phyloP scores from a whole-genome alignment of 2,888 invertebrate genomes.

The Sphaeridia pumilis region DNA sequence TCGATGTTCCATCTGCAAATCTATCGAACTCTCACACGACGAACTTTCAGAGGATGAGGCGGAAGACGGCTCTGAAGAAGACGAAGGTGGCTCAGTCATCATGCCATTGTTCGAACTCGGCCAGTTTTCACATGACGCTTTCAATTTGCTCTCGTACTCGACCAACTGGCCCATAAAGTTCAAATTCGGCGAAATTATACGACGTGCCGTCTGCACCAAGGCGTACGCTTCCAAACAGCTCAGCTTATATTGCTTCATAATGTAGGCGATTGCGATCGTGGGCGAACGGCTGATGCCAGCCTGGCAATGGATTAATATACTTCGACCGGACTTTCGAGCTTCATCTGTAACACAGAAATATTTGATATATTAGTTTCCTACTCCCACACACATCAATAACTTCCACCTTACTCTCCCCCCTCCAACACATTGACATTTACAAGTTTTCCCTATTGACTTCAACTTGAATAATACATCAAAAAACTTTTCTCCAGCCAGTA shows the following conservation, averaged over 20 bases:
- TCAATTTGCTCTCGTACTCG: constrained; percentile 52
- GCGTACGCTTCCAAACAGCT: constrained; percentile 77
- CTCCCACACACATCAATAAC: neutral
- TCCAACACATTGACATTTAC: neutral
- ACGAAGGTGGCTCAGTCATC: neutral
- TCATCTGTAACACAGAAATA: constrained; percentile 50
- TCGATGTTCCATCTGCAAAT: neutral
- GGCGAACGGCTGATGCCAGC: constrained; percentile 90
- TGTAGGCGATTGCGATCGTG: constrained; percentile 86
- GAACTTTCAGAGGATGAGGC: neutral
- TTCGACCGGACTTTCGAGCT: constrained; percentile 54
- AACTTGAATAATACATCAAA: neutral
- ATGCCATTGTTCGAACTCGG: neutral
- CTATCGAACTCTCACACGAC: neutral
- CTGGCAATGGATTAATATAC: constrained; percentile 86
- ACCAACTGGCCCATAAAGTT: constrained; percentile 86
- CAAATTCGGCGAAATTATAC: constrained; percentile 87
- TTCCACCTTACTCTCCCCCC: neutral
- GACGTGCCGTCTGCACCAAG: constrained; percentile 68
- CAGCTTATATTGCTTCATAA: constrained; percentile 76
- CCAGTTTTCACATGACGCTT: constrained; percentile 13
- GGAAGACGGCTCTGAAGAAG: neutral
- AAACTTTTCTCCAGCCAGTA: neutral
- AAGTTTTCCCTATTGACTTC: neutral
- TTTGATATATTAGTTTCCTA: neutral